A percentile compares a stretch with the other conserved stretches of the same genome.
Conservation (phyloP, 1,140 invertebrate species). For the Eriocheir sinensis region DNA sequence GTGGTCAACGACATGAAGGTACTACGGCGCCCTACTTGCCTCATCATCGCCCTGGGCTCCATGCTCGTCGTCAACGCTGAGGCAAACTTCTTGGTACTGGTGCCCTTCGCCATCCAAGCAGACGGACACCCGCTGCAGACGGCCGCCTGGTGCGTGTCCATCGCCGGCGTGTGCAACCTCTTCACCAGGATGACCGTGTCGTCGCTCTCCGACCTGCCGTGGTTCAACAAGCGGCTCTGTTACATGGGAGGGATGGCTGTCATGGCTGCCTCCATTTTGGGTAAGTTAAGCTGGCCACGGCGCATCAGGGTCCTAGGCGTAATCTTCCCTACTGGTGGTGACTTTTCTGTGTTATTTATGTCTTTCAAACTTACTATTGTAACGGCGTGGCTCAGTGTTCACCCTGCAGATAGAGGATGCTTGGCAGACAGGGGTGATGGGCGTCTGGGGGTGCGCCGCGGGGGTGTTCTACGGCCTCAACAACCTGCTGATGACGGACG, state of each 20-base stretch:
- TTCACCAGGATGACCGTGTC: constrained; percentile 45
- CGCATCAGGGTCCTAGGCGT: no score
- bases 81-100: constrained; percentile 61
- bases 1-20: constrained; percentile 15
- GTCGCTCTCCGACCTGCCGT: constrained; percentile 43
- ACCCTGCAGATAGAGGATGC: constrained; percentile 16
- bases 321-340: background rate
- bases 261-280: constrained; percentile 48
- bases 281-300: background rate
- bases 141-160: constrained; percentile 49
- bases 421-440: constrained; percentile 48
- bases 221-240: constrained; percentile 57
- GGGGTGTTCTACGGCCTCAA: constrained; percentile 57
- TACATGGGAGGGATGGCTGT: constrained; percentile 48
- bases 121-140: constrained; percentile 46
- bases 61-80: constrained; percentile 47
- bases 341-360: background rate
- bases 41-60: constrained; percentile 41
- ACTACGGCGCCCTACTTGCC: constrained; percentile 35
- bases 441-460: constrained; percentile 42
- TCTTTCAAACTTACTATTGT: background rate
- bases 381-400: constrained; percentile 9
- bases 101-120: constrained; percentile 57
- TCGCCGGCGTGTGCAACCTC: constrained; percentile 46
- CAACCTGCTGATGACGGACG: constrained; percentile 51